Base-by-base conservation (phyloP, 1,140 invertebrate genomes). In the Drosophila guanche region DNA sequence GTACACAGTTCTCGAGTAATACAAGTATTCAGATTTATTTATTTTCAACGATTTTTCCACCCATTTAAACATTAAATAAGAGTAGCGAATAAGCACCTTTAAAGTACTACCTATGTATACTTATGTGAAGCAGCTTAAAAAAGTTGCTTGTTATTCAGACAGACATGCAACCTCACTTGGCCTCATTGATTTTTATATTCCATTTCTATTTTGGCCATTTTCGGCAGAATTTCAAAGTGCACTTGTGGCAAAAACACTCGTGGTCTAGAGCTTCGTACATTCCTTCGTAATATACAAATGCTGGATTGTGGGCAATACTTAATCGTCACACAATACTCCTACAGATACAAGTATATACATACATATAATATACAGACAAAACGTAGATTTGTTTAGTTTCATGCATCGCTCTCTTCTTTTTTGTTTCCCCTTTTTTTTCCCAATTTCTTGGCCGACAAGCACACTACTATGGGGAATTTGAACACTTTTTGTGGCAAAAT, bases 301-400 rank as follows among this genome's bases (percentile, higher is more conserved):
- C 79, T 67, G 79, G 75, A 59, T 37, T 42, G 2, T 7, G 58
- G 74, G 63, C 79, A 83, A 74, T 51, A n/a, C n/a, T n/a, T n/a
- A 14, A 42, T 42, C 29, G 27, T 3, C 10, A 8, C 14, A 10
- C 8, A 37, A 71, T 50, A 75, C 14, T 51, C 29, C 57, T 41
- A 14, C 48, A 54, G 46, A 73, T 40, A 23, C 43, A 37, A 46
- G n/a, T 37, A 25, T 69, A 79, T 79, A 59, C 58, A 66, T 76
- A 81, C 68, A 77, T 83, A 74, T 59, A 69, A 81, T 73, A 77
- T 83, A 74, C 62, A 69, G 52, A 77, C 73, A 57, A 62, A 33
- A 53, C 50, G 56, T 47, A 47, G 40, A 56, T 52, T 42, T 43
- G 22, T 27, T 25, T 69, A 14, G 41, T 63, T 74, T 52, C 54